Evolutionary conservation across 2,888 invertebrate genomes (phyloP).

Genomic region (Lampropteryx suffumata): DNA sequence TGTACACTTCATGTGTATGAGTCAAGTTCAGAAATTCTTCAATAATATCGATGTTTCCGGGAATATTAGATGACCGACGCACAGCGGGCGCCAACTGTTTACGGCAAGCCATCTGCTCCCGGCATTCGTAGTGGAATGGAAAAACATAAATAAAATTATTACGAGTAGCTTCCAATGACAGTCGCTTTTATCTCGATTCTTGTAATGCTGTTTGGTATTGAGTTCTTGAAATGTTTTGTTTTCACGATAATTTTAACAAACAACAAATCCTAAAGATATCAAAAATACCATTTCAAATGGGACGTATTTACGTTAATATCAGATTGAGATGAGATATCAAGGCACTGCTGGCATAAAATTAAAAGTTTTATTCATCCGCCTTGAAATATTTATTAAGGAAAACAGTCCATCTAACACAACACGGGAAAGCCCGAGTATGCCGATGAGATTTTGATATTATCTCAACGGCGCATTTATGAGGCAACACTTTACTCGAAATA

Average conservation of each 20-base stretch:
- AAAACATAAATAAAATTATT: constrained; percentile 19
- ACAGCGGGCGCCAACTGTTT: constrained; percentile 32
- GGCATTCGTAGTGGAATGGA: constrained; percentile 13
- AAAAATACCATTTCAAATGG: neutral
- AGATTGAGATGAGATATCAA: neutral
- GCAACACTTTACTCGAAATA: constrained; percentile 31
- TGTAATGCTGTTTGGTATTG: neutral
- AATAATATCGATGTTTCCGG: constrained; percentile 29
- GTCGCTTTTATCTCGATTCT: constrained; percentile 18
- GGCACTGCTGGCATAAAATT: neutral
- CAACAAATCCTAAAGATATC: neutral
- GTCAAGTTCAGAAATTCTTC: constrained; percentile 32
- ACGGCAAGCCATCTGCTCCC: constrained; percentile 21
- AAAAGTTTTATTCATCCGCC: constrained; percentile 8
- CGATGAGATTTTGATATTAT: constrained; percentile 31
- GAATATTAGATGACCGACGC: constrained; percentile 23
- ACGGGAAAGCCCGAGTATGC: constrained; percentile 30
- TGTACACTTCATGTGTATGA: constrained; percentile 23
- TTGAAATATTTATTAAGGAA: constrained; percentile 32
- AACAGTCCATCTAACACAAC: constrained; percentile 18
- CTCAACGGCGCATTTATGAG: constrained; percentile 27
- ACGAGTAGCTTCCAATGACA: constrained; percentile 13
- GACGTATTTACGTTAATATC: neutral
- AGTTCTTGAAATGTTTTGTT: constrained; percentile 10
- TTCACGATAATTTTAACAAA: constrained; percentile 1